These are phyloP conservation scores for Leptoclinus maculatus DNA, from an alignment of 2,797 vertebrate genomes.

Conservation along the genomic window DNA sequence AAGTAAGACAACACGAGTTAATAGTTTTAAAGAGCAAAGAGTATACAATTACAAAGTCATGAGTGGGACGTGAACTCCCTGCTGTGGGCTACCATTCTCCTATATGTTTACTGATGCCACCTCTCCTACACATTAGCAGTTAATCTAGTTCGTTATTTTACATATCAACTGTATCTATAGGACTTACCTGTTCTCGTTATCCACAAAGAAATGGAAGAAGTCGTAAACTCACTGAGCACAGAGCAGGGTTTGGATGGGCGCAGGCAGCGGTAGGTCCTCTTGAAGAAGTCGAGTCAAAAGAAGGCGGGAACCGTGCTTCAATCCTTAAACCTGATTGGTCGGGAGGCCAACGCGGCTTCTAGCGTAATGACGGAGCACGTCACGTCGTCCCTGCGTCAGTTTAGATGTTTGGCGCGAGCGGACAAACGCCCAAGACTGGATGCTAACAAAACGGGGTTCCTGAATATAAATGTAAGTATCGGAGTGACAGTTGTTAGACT, in stretches of 20 bases:
- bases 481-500: rapidly evolving
- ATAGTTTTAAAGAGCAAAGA: neutral
- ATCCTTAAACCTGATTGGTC: conserved; percentile 47
- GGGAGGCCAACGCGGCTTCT: neutral
- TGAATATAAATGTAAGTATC: conserved; percentile 29
- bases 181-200: conserved; percentile 26
- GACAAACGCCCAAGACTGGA: neutral
- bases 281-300: neutral
- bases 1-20: neutral
- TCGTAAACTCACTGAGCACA: rapidly evolving
- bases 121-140: neutral
- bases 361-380: neutral
- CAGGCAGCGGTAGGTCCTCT: rapidly evolving
- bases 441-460: neutral
- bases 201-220: neutral
- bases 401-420: conserved; percentile 63
- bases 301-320: neutral
- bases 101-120: rapidly evolving
- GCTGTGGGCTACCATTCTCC: too few species aligned
- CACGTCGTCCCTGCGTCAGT: conserved; percentile 12
- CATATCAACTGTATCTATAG: rapidly evolving
- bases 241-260: neutral
- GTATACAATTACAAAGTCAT: neutral
- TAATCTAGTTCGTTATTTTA: neutral
- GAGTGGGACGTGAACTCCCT: neutral